Evolutionary conservation across 2,113 vertebrate genomes (phyloP).

Genomic region (Vidua macroura): DNA sequence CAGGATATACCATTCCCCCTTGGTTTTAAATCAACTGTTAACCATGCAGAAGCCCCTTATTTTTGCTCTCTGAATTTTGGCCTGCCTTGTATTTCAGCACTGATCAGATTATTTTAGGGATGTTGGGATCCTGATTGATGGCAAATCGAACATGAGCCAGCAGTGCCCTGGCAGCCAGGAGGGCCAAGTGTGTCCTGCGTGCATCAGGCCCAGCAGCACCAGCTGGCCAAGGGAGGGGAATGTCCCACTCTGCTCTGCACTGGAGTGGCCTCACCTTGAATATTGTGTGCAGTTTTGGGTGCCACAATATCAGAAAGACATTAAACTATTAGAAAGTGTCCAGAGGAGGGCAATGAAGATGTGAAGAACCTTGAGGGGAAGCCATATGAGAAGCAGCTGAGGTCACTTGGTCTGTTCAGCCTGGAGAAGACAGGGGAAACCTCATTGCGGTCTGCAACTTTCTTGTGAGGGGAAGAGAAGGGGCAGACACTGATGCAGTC

Average conservation of each 20-base stretch:
- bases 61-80: not conserved
- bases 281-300: not conserved
- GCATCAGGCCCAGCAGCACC: not conserved
- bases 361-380: not conserved
- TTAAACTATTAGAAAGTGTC: not conserved
- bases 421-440: not conserved
- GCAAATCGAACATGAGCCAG: fast-evolving
- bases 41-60: not conserved
- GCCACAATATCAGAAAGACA: not conserved
- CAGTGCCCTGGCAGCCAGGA: not conserved
- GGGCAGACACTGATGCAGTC: not conserved
- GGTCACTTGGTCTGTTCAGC: not conserved
- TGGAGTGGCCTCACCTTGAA: fast-evolving
- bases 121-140: fast-evolving
- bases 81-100: not conserved
- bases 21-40: not conserved
- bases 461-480: not conserved
- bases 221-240: not conserved
- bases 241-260: not conserved
- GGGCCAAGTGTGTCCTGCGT: fast-evolving
- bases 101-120: not conserved
- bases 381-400: fast-evolving
- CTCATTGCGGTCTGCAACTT: not conserved
- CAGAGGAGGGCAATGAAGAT: not conserved
- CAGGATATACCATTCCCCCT: not conserved